Percentiles rank a stretch among this genome's conserved stretches.
phyloP scores from a whole-genome alignment of 2,888 invertebrate species.

The Spodoptera exigua region DNA sequence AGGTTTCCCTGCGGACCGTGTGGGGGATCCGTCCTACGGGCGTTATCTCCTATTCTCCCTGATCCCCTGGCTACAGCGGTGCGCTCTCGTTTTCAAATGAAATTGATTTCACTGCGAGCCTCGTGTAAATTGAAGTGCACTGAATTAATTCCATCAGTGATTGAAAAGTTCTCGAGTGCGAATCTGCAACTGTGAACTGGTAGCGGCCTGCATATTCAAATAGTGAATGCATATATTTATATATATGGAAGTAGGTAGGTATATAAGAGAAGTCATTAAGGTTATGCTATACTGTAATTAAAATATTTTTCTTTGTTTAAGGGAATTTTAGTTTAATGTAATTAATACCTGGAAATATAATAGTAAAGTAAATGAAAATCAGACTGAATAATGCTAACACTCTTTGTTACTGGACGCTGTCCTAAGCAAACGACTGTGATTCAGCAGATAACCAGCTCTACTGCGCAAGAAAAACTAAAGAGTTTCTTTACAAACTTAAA shows the following conservation, averaged over 20 bases:
- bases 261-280: no score
- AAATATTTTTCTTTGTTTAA: conserved; percentile 1
- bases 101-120: conserved; percentile 71
- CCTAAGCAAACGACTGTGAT: conserved; percentile 1
- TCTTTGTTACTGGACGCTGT: conserved; percentile 18
- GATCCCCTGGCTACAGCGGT: conserved; percentile 65
- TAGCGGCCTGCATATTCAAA: conserved; percentile 17
- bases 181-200: conserved; percentile 34
- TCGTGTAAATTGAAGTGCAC: conserved; percentile 73
- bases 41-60: conserved; percentile 64
- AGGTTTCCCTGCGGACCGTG: conserved; percentile 68
- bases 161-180: conserved; percentile 70
- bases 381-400: conserved; percentile 27
- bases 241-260: no score
- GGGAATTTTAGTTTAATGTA: conserved; percentile 14
- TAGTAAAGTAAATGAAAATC: conserved; percentile 25
- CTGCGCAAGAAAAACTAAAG: conserved; percentile 48
- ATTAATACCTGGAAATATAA: not conserved
- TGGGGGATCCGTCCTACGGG: conserved; percentile 62
- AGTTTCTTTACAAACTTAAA: conserved; percentile 71
- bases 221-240: conserved; percentile 3
- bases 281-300: no score
- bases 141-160: conserved; percentile 75
- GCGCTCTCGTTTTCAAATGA: conserved; percentile 68
- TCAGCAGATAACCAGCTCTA: conserved; percentile 27